Percentiles rank a stretch among this genome's conserved stretches.
Evolutionary conservation across 1,140 invertebrate species (phyloP).

Genomic region (Lepidurus couesii): DNA sequence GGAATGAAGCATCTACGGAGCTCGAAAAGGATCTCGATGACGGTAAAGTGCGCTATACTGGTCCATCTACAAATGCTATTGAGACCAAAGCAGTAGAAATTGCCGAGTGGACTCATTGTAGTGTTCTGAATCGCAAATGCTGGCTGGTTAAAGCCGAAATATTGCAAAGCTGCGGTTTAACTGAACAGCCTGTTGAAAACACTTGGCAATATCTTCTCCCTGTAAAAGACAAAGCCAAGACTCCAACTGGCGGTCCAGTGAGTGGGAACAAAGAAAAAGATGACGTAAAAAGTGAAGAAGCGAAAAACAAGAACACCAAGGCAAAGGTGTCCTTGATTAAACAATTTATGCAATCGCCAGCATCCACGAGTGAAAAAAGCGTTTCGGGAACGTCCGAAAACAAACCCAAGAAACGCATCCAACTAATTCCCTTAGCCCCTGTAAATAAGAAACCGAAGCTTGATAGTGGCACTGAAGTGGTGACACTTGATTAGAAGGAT

Average conservation of each 20-base stretch:
- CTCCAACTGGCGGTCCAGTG: conserved; percentile 1
- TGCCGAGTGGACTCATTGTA: conserved; percentile 54
- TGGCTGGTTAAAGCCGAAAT: conserved; percentile 61
- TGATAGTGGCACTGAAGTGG: not conserved
- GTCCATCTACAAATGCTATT: conserved; percentile 47
- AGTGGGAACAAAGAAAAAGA: conserved; percentile 24
- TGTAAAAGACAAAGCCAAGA: conserved; percentile 14
- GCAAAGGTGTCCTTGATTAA: conserved; percentile 25
- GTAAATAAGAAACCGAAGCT: conserved; percentile 30
- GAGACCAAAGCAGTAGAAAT: conserved; percentile 54
- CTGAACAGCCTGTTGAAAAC: conserved; percentile 52
- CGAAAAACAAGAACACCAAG: not conserved
- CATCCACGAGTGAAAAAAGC: not conserved
- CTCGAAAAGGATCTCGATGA: not conserved
- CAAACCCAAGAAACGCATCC: conserved; percentile 30
- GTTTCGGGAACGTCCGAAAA: not conserved
- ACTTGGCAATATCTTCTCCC: conserved; percentile 39
- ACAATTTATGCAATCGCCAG: conserved; percentile 22
- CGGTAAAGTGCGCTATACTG: not conserved
- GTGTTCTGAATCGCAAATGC: conserved; percentile 55
- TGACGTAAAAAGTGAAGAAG: not conserved
- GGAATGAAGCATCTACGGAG: conserved; percentile 28
- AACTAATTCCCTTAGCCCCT: conserved; percentile 25
- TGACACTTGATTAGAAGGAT: not conserved
- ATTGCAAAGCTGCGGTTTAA: conserved; percentile 52